Evolutionary conservation across 2,113 vertebrate genomes (phyloP).

Genomic region (Ophthalmolycus amberensis): DNA sequence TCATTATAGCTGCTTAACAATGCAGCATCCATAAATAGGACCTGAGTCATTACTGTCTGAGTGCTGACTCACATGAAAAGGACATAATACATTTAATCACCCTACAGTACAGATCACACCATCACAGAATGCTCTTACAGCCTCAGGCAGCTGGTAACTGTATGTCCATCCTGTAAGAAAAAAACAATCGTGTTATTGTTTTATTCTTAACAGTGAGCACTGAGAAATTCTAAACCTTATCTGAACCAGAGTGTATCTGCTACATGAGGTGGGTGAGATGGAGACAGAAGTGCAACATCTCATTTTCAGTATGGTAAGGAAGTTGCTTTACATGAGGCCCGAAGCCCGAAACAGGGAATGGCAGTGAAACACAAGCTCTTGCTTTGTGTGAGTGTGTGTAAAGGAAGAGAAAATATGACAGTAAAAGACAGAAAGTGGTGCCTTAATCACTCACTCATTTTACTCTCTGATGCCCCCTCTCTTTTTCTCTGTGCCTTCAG

Average conservation of each 20-base stretch:
- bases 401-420: conserved; percentile 54
- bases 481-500: conserved; percentile 62
- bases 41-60: conserved; percentile 56
- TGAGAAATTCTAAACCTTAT: neutral
- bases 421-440: conserved; percentile 51
- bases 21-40: conserved; percentile 51
- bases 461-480: conserved; percentile 41
- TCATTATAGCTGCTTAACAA: conserved; percentile 69
- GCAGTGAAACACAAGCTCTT: conserved; percentile 28
- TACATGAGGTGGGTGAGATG: neutral
- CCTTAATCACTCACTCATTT: conserved; percentile 63
- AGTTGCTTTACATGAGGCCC: conserved; percentile 9
- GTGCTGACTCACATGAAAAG: conserved; percentile 48
- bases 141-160: neutral
- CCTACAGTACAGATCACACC: conserved; percentile 10
- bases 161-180: neutral
- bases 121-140: conserved; percentile 3
- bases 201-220: conserved; percentile 1
- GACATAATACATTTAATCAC: conserved; percentile 54
- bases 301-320: conserved; percentile 10
- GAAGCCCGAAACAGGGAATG: conserved; percentile 17
- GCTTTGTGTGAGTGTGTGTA: conserved; percentile 18
- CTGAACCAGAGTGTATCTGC: neutral
- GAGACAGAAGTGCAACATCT: conserved; percentile 7
- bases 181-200: neutral